Evolutionary conservation across 1,140 invertebrate species (phyloP).

Genomic region (Sarcophaga peregrina): DNA sequence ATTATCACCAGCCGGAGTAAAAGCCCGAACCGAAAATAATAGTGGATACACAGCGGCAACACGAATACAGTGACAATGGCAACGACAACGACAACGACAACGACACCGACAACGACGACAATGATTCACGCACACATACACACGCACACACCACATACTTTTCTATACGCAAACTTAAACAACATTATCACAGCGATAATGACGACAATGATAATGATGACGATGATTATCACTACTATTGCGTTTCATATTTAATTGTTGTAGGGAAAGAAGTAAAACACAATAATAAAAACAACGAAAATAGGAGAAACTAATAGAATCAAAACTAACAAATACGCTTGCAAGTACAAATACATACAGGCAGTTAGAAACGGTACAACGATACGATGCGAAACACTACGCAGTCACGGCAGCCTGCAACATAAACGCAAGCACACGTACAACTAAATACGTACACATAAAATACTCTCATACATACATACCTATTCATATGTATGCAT

Average conservation of each 20-base stretch:
- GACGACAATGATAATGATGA: not conserved
- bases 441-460: not conserved
- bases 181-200: not conserved
- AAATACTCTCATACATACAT: not conserved
- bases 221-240: slow-evolving; percentile 5
- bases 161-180: not conserved
- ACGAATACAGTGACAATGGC: not conserved
- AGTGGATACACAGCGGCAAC: not conserved
- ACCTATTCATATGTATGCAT: too few relatives aligned
- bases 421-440: not conserved
- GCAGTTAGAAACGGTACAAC: not conserved
- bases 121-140: not conserved
- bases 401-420: not conserved
- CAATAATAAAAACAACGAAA: not conserved
- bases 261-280: not conserved
- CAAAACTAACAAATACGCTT: too few relatives aligned
- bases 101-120: not conserved
- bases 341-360: not conserved
- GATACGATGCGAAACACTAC: not conserved
- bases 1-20: slow-evolving; percentile 14
- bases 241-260: not conserved
- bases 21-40: not conserved
- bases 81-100: not conserved
- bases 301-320: not conserved
- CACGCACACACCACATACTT: too few relatives aligned